Conservation (phyloP, 2,888 invertebrate species). For the Pyralis farinalis region DNA sequence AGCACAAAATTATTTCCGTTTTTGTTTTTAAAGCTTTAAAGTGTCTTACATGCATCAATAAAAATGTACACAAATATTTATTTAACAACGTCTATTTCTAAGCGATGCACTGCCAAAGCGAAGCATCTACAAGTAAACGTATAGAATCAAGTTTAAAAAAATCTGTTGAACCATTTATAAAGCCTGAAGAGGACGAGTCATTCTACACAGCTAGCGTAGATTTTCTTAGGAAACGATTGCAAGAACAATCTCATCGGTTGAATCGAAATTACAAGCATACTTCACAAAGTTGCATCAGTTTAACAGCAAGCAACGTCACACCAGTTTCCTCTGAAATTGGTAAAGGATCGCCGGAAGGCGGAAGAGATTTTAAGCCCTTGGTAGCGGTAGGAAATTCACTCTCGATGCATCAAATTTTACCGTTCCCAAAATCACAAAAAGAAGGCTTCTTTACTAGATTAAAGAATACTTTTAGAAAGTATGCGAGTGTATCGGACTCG, state of each 20-base stretch:
- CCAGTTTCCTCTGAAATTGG: conserved; percentile 7
- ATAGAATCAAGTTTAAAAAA: conserved; percentile 1
- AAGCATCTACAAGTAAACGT: conserved; percentile 3
- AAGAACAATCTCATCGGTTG: conserved; percentile 38
- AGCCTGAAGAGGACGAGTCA: conserved; percentile 46
- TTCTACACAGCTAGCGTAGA: conserved; percentile 62
- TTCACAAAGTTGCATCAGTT: conserved; percentile 48
- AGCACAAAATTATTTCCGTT: not conserved
- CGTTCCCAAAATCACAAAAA: conserved; percentile 57
- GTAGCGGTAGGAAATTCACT: conserved; percentile 29
- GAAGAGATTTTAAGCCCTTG: not conserved
- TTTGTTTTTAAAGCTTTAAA: not conserved
- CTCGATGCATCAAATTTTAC: conserved; percentile 62
- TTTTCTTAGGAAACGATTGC: conserved; percentile 56
- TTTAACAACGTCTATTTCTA: not conserved
- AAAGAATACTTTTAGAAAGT: conserved; percentile 45
- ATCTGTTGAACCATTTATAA: conserved; percentile 20
- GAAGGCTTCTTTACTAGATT: conserved; percentile 46
- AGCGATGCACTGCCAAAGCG: conserved; percentile 9
- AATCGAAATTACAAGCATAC: conserved; percentile 20
- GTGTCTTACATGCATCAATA: not conserved
- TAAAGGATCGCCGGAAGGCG: conserved; percentile 11
- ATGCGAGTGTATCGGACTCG: conserved; percentile 27
- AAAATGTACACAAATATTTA: conserved; percentile 8
- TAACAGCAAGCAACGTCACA: conserved; percentile 18